A percentile compares a stretch with the other conserved stretches of the same genome.
These are phyloP conservation scores for Trichacis sp. DNA, from an alignment of 2,888 invertebrate species.

Conservation along the genomic window DNA sequence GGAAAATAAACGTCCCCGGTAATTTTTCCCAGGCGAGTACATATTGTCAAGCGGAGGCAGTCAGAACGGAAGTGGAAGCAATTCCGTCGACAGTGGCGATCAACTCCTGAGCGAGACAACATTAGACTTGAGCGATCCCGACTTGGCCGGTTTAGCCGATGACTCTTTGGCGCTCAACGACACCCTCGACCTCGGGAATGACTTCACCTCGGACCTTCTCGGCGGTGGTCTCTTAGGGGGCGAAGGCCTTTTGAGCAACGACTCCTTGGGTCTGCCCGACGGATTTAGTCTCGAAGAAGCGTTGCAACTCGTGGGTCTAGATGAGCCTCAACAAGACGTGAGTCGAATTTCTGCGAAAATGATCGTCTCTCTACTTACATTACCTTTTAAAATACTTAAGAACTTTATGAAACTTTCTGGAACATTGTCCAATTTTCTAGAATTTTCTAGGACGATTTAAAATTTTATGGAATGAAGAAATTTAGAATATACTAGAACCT, in stretches of 20 bases:
- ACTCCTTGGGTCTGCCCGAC: constrained; percentile 71
- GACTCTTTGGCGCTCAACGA: constrained; percentile 62
- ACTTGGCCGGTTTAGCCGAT: constrained; percentile 57
- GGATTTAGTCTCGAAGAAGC: constrained; percentile 81
- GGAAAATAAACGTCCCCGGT: not conserved
- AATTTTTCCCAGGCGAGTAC: constrained; percentile 66
- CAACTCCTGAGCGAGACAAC: constrained; percentile 54
- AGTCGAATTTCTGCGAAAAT: constrained; percentile 14
- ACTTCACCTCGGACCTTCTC: constrained; percentile 61
- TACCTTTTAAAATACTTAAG: no score
- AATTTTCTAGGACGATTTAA: no score
- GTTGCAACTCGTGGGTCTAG: constrained; percentile 79
- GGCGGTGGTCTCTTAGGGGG: constrained; percentile 57
- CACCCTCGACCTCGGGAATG: constrained; percentile 63
- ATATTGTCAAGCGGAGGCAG: constrained; percentile 58
- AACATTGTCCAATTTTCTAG: no score
- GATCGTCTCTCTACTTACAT: no score
- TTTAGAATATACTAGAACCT: no score
- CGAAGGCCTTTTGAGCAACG: constrained; percentile 62
- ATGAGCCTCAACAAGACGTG: constrained; percentile 73
- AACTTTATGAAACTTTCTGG: no score
- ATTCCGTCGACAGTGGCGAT: constrained; percentile 40
- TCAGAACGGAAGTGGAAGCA: constrained; percentile 40
- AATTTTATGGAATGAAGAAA: no score
- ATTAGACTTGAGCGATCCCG: constrained; percentile 54